Base-by-base conservation (phyloP, 2,113 vertebrate genomes). In the Thryonomys swinderianus region DNA sequence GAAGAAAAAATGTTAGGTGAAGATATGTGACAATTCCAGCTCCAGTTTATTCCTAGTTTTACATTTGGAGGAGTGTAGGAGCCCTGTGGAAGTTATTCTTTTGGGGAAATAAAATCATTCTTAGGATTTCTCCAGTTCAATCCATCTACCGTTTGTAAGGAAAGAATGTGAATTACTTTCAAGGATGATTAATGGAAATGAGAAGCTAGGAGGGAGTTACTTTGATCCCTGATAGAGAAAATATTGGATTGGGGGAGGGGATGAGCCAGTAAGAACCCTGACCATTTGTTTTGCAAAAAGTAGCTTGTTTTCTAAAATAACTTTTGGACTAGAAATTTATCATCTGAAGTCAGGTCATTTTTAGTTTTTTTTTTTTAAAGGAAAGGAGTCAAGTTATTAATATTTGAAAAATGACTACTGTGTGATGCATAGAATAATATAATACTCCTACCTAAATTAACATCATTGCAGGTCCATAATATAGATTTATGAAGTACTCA, bases 321-420 rank as follows among this genome's bases (percentile, higher is more conserved):
- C 91, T 97, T 88, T 85, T 91, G 73, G 95, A 80, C 86, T 48
- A 95, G 59, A 90, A 95, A 96, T 96, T 96, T 86, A 93, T 94
- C 62, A 96, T 97, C 91, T 85, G 7, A 74, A 95, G 95, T 93
- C 96, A 93, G 34, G 64, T 84, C 95, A 82, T 85, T 97, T 79
- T 90, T 91, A 80, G 92, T n/a, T 34, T 51, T 71, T 93, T 89
- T 79, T 89, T 95, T 95, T 95, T 90, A 45, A 98, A 96, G 85
- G 71, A 59, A 92, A 94, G 51, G 42, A 83, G 64, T 93, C 95
- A 88, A 88, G 78, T 97, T 96, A 97, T 95, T 97, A 98, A 95
- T 95, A 96, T 96, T 97, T 97, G 97, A 97, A 97, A 96, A 96
- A 97, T 96, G 93, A 66, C 80, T 96, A 64, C 64, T 67, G 2